Evolutionary conservation across 2,888 invertebrate species (phyloP).

Genomic region (Patella caerulea): DNA sequence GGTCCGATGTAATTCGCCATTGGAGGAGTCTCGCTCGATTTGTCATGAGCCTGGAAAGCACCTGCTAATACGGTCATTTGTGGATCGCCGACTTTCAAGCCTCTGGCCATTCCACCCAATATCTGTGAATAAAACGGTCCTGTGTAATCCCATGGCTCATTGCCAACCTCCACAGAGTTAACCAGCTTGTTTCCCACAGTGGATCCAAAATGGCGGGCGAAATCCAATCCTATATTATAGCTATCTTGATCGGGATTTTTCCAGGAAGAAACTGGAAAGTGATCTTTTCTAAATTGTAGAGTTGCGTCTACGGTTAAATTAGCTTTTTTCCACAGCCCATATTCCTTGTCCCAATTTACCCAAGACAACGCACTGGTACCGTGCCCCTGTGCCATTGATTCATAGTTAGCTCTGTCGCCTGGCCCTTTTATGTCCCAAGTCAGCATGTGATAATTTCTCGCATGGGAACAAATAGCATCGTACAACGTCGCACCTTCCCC

Average conservation of each 20-base stretch:
- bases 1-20: constrained; percentile 52
- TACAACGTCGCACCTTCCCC: constrained; percentile 48
- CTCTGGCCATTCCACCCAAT: constrained; percentile 49
- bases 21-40: constrained; percentile 27
- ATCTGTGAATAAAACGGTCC: constrained; percentile 47
- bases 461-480: constrained; percentile 46
- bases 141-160: constrained; percentile 57
- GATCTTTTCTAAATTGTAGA: constrained; percentile 49
- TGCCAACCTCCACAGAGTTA: constrained; percentile 50
- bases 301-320: constrained; percentile 47
- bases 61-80: constrained; percentile 45
- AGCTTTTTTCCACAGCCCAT: constrained; percentile 43
- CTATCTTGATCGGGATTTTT: constrained; percentile 41
- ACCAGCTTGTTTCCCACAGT: constrained; percentile 44
- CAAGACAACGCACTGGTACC: constrained; percentile 51
- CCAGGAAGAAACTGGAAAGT: constrained; percentile 44
- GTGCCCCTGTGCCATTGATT: constrained; percentile 43
- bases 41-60: constrained; percentile 54
- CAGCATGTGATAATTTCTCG: constrained; percentile 54
- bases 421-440: constrained; percentile 54
- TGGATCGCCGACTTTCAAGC: constrained; percentile 41
- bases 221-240: constrained; percentile 45
- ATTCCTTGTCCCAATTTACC: constrained; percentile 59
- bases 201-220: constrained; percentile 53
- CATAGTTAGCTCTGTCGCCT: constrained; percentile 43